A percentile compares a stretch with the other conserved stretches of the same genome.
phyloP scores from a whole-genome alignment of 2,113 vertebrate species.

The Etia nguti region DNA sequence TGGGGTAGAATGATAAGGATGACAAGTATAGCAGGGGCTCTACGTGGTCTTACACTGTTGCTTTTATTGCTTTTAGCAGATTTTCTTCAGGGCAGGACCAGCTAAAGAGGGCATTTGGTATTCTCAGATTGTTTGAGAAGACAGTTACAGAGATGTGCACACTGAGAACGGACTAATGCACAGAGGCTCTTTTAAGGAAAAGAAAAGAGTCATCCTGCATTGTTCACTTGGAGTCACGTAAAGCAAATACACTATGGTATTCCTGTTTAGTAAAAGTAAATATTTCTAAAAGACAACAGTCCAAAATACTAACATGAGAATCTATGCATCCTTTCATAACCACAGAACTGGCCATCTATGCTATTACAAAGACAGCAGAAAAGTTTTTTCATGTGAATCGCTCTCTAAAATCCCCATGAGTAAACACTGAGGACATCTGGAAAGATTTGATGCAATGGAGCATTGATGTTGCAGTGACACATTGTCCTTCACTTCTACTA shows the following conservation, averaged over 20 bases:
- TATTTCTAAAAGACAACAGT: neutral
- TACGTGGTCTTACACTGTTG: neutral
- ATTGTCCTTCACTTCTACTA: neutral
- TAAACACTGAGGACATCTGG: neutral
- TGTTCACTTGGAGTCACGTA: neutral
- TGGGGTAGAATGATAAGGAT: conserved; percentile 65
- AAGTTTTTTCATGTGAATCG: neutral
- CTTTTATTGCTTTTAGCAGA: conserved; percentile 41
- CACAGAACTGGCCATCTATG: neutral
- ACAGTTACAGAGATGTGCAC: neutral
- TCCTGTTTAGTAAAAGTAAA: neutral
- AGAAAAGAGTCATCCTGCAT: conserved; percentile 28
- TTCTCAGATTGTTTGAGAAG: conserved; percentile 29
- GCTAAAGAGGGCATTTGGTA: conserved; percentile 25
- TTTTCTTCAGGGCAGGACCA: conserved; percentile 38
- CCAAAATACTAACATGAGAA: neutral
- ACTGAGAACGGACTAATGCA: conserved; percentile 31
- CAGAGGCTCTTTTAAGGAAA: conserved; percentile 43
- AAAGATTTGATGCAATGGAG: neutral
- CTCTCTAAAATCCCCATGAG: neutral
- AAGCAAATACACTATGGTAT: neutral
- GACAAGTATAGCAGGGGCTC: conserved; percentile 19
- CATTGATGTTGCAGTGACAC: neutral
- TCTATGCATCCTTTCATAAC: neutral
- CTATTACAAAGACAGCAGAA: neutral